These are phyloP conservation scores for Coturnix japonica DNA, from an alignment of 2,113 vertebrate genomes.

Conservation along the genomic window DNA sequence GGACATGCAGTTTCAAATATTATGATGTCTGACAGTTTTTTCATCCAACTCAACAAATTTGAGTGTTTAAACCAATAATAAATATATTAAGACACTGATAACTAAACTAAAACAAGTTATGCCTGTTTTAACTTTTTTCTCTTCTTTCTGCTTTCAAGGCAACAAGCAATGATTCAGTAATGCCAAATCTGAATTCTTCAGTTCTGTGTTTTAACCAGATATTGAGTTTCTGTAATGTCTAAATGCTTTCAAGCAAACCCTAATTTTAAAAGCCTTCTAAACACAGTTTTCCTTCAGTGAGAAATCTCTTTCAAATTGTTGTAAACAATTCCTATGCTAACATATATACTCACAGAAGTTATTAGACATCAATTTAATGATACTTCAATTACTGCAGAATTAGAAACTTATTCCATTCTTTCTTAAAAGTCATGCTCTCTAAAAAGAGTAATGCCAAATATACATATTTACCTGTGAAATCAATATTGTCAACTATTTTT, in stretches of 20 bases:
- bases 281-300: background rate
- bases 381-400: background rate
- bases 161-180: background rate
- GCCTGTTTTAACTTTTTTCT: background rate
- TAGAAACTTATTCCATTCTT: background rate
- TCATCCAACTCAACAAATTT: background rate
- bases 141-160: background rate
- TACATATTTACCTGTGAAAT: background rate
- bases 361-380: background rate
- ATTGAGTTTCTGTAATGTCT: background rate
- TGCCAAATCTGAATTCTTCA: fast-evolving
- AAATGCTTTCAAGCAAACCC: background rate
- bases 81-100: background rate
- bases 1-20: background rate
- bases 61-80: background rate
- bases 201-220: background rate
- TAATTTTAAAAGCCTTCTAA: background rate
- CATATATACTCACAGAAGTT: background rate
- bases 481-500: background rate
- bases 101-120: background rate
- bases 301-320: background rate
- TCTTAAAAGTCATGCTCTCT: background rate
- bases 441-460: background rate
- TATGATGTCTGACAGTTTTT: background rate
- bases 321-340: background rate